These are phyloP conservation scores for Nannoperca obscura DNA, from an alignment of 2,797 vertebrate genomes.

Conservation along the genomic window DNA sequence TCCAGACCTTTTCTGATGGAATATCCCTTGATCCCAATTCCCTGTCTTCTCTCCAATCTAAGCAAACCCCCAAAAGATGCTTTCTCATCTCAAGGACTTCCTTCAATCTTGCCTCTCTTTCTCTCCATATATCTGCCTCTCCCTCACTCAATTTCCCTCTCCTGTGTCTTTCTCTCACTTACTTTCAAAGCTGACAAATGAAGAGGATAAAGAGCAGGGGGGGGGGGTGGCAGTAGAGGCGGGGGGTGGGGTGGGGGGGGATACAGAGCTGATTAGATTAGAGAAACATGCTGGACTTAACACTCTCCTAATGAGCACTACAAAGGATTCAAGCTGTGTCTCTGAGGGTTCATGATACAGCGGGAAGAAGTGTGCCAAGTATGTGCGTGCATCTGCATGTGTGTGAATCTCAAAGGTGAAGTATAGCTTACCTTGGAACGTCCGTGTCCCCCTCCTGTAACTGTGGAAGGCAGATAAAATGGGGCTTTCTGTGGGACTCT, in stretches of 20 bases:
- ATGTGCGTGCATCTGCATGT: constrained; percentile 4
- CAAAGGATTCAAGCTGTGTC: constrained; percentile 75
- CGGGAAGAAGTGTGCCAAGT: constrained; percentile 29
- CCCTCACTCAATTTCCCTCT: constrained; percentile 35
- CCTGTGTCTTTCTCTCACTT: constrained; percentile 56
- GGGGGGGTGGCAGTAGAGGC: background rate
- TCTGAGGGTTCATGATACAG: constrained; percentile 60
- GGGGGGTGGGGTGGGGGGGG: constrained; percentile 14
- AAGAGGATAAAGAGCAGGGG: constrained; percentile 71
- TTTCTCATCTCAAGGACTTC: constrained; percentile 76
- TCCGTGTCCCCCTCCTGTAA: constrained; percentile 46
- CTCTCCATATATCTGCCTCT: constrained; percentile 21
- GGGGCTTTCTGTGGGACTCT: constrained; percentile 50
- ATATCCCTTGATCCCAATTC: constrained; percentile 48
- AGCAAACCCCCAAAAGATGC: constrained; percentile 45
- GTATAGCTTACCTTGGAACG: constrained; percentile 65
- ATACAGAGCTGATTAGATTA: constrained; percentile 83
- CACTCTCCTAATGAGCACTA: constrained; percentile 82
- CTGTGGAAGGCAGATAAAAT: constrained; percentile 59
- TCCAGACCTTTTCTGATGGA: constrained; percentile 54
- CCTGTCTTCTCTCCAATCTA: constrained; percentile 35
- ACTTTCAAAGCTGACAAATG: constrained; percentile 76
- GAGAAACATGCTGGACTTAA: constrained; percentile 80
- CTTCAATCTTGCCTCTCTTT: constrained; percentile 48
- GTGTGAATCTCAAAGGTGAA: constrained; percentile 67